These are phyloP conservation scores for Oreortyx pictus DNA, from an alignment of 2,797 vertebrate species.

Conservation along the genomic window DNA sequence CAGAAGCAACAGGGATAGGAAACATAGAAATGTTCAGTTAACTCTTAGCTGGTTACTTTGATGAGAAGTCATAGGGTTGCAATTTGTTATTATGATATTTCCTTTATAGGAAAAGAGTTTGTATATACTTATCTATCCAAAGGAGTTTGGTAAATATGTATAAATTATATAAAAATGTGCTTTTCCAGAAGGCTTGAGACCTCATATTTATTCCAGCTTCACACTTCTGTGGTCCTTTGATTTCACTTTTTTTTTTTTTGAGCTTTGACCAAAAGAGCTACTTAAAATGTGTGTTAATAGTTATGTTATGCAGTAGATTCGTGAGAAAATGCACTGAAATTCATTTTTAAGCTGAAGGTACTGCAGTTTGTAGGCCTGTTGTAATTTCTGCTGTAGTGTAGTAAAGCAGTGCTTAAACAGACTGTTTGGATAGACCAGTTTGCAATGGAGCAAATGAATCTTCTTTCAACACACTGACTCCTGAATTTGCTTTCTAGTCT, in stretches of 20 bases:
- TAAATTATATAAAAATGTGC: background rate
- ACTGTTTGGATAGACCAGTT: background rate
- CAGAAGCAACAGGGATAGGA: background rate
- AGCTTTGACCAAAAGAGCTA: background rate
- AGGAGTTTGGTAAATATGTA: conserved; percentile 3
- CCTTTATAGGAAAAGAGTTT: background rate
- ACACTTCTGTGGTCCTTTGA: background rate
- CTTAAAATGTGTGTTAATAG: background rate
- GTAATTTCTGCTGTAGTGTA: background rate
- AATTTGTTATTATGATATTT: conserved; percentile 17
- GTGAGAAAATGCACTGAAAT: background rate
- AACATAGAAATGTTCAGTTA: background rate
- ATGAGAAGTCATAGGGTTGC: background rate
- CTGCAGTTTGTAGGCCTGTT: background rate
- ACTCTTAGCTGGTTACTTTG: background rate
- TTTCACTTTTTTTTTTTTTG: background rate
- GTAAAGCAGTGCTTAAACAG: background rate
- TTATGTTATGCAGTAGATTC: background rate
- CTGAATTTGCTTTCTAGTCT: background rate
- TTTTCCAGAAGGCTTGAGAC: background rate
- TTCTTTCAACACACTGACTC: background rate
- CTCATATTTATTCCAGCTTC: background rate
- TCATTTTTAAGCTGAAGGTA: background rate
- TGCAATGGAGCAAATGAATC: background rate
- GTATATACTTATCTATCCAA: background rate